Base-by-base conservation (phyloP, 2,888 invertebrate species). In the Timandra comae region DNA sequence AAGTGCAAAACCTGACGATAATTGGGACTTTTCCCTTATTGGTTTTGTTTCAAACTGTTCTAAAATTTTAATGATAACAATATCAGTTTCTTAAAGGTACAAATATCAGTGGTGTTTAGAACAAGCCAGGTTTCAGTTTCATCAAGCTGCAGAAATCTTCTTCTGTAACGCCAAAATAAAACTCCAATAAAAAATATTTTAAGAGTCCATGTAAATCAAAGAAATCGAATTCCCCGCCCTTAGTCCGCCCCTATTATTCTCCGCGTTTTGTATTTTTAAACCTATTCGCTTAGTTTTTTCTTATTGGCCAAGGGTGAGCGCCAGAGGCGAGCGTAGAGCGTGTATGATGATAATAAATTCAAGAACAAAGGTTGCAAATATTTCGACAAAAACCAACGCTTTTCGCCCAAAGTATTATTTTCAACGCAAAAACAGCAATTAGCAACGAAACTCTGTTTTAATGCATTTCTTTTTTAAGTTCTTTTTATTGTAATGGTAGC, bases 301-400 rank as follows among this genome's bases (percentile, higher is more conserved):
- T 58, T 51, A 49, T 56, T 51, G 39, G 42, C 33, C 52, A 35
- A 34, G 27, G 29, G 24, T 10, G 51, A 46, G 43, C 16, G 4
- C 16, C 16, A 6, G 16, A 3, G 16, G 16, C 16, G 1, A 6
- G 16, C 16, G 16, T 6, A n/a, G 49, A 46, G 43, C 51, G 43
- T 46, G 51, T 52, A 55, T 53, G 58, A 54, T 53, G 50, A 59
- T 57, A 63, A 67, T 68, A 68, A 66, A 68, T 65, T 59, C 57
- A 45, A 47, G 42, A 54, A 63, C 63, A 63, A 63, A 65, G 61
- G 59, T 58, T 51, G 47, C 38, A 54, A 45, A 41, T 43, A 51
- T 56, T 57, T 49, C 47, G 45, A 46, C 53, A 55, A 62, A 64
- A 64, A 63, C 52, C 57, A 48, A 42, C 49, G 48, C 43, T 56